Evolutionary conservation across 2,888 invertebrate species (phyloP).

Genomic region (Xylophagus ater): DNA sequence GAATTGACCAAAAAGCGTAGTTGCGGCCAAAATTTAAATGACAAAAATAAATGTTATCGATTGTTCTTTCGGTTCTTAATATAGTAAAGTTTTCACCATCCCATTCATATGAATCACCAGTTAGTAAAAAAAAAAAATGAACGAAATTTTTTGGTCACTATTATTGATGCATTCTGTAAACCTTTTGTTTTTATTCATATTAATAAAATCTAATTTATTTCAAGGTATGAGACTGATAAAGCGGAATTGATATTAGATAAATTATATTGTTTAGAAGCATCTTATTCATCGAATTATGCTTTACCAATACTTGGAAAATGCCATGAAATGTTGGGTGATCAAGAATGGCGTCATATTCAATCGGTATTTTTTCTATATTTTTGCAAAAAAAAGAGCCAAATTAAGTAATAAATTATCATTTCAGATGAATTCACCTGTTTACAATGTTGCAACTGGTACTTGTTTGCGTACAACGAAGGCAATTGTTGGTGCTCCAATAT

Average conservation of each 20-base stretch:
- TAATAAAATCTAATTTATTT: too few relatives aligned
- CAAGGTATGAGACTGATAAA: slow-evolving; percentile 70
- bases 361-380: slow-evolving; percentile 41
- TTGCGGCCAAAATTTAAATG: too few relatives aligned
- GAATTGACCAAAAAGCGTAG: too few relatives aligned
- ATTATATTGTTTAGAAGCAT: slow-evolving; percentile 73
- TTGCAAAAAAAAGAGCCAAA: not conserved
- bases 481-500: slow-evolving; percentile 41
- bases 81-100: too few relatives aligned
- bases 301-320: slow-evolving; percentile 76
- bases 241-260: slow-evolving; percentile 74
- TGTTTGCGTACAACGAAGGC: slow-evolving; percentile 53
- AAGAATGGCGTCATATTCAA: slow-evolving; percentile 81
- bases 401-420: slow-evolving; percentile 18
- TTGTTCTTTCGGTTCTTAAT: too few relatives aligned
- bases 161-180: too few relatives aligned
- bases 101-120: too few relatives aligned
- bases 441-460: slow-evolving; percentile 77
- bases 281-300: slow-evolving; percentile 40
- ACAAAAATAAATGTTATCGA: too few relatives aligned
- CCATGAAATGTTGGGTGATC: slow-evolving; percentile 81
- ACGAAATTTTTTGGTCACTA: too few relatives aligned
- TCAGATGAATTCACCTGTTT: slow-evolving; percentile 62
- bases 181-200: too few relatives aligned
- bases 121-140: too few relatives aligned